Conservation (phyloP, 2,888 invertebrate genomes). For the Latrodectus hesperus region DNA sequence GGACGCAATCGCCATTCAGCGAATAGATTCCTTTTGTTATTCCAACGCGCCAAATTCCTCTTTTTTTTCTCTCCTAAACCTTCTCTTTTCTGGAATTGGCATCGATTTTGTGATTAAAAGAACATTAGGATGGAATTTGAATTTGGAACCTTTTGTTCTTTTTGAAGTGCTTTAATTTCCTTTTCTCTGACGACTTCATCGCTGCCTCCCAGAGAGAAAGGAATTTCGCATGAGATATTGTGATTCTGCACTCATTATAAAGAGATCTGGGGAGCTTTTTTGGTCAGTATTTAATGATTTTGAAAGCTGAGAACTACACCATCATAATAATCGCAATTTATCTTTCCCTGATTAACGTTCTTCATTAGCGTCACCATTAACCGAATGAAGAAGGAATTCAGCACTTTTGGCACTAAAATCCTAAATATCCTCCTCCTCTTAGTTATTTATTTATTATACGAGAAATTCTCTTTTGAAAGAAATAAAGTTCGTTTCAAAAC, state of each 20-base stretch:
- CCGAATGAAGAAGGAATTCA: no score
- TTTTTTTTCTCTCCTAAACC: not conserved
- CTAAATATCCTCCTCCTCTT: no score
- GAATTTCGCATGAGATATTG: not conserved
- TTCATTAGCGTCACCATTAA: not conserved
- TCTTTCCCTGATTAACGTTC: not conserved
- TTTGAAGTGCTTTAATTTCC: constrained; percentile 45
- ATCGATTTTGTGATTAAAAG: constrained; percentile 70
- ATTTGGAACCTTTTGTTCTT: constrained; percentile 51
- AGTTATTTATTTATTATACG: no score
- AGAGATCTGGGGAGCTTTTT: not conserved
- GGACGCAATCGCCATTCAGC: constrained; percentile 12
- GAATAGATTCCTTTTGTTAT: constrained; percentile 35
- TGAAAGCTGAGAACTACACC: not conserved
- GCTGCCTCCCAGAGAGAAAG: not conserved
- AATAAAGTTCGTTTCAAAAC: no score
- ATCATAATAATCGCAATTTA: not conserved
- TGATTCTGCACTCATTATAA: not conserved
- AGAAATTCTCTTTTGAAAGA: no score
- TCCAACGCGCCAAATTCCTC: constrained; percentile 22
- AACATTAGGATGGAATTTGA: constrained; percentile 61
- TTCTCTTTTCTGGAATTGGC: constrained; percentile 38
- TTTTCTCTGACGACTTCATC: constrained; percentile 40
- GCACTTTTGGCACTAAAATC: no score
- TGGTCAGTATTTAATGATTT: not conserved